Evolutionary conservation across 2,888 invertebrate species (phyloP), one percentile per base, ranked within the genome.

Genomic region (Parascotia fuliginaria): DNA sequence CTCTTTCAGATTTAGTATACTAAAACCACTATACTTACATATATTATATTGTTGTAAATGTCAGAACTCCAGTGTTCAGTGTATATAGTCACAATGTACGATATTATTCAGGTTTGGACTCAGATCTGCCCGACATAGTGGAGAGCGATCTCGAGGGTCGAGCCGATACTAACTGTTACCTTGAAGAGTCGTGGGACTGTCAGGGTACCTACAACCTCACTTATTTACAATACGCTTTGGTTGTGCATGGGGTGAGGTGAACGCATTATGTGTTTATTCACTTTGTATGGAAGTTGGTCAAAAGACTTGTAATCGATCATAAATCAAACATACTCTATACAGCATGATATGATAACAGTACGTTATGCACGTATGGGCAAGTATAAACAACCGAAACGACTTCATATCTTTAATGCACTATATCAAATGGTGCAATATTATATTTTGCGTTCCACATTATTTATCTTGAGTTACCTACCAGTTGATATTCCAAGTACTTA

Each of bases 121-220:
- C 80, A 65, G 88, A 91, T 70, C 79, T 87, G 75, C 85, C 88
- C 60, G 89, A 89, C 79, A 86, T 89, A 77, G 69, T 84, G 88
- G 90, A 90, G 82, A 81, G 84, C 77, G 92, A 92, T 87, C 70
- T 89, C 82, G 82, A 92, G 88, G 77, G 86, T 85, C 78, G 85
- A 83, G 83, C 84, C 84, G 77, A 89, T 89, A 74, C 90, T 92
- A 83, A 92, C 89, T 86, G 93, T 92, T 85, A 91, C 90, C 79
- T 93, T 85, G 89, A 94, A 83, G 82, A 93, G 84, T 86, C 92
- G 76, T 82, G 93, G 93, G 69, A 89, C 81, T 73, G 82, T 86
- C 78, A 93, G 93, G 86, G 91, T 90, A 91, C n/a, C n/a, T n/a
- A n/a, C 80, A 65, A 47, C 53, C 64, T 67, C 62, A 70, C 60